Evolutionary conservation across 1,140 invertebrate species (phyloP).

Genomic region (Calephelis virginiensis): DNA sequence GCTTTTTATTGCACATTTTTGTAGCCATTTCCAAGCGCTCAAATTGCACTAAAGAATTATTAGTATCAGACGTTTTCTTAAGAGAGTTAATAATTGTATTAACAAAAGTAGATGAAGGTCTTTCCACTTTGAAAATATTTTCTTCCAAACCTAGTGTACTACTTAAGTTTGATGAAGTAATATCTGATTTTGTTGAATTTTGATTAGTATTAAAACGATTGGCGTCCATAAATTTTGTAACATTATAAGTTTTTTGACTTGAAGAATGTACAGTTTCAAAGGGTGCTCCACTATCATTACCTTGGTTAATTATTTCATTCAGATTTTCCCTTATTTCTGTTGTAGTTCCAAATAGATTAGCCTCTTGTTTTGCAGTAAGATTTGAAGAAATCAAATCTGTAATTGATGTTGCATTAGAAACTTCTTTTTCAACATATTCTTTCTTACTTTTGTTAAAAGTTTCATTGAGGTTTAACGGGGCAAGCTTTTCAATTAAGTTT

Average conservation of each 20-base stretch:
- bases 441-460: no score
- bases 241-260: constrained; percentile 25
- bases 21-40: constrained; percentile 54
- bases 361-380: no score
- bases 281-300: not conserved
- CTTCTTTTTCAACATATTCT: no score
- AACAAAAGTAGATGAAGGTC: constrained; percentile 36
- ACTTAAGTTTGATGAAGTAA: not conserved
- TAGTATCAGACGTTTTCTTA: constrained; percentile 34
- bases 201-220: constrained; percentile 8
- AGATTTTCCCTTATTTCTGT: not conserved
- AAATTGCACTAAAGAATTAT: constrained; percentile 56
- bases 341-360: no score
- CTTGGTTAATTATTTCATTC: not conserved
- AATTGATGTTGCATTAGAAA: no score
- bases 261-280: not conserved
- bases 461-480: no score
- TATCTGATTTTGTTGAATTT: not conserved
- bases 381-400: no score
- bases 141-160: not conserved
- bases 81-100: constrained; percentile 39
- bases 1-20: constrained; percentile 26
- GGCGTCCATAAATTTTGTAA: not conserved
- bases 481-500: no score
- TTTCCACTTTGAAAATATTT: constrained; percentile 14